Evolutionary conservation across 2,888 invertebrate genomes (phyloP).

Genomic region (Drosophila recens): DNA sequence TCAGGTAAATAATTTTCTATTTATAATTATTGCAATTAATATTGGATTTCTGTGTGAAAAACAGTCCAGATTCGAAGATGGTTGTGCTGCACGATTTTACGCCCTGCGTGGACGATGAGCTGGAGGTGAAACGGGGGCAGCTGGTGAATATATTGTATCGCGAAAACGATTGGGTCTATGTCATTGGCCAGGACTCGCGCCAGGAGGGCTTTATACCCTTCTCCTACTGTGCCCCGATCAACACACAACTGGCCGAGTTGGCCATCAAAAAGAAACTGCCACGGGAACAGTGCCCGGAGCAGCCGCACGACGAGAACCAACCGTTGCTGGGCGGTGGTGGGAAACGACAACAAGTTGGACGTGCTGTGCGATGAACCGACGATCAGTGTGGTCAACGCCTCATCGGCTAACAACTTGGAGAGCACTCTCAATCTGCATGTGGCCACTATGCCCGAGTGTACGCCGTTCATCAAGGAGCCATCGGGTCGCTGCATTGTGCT

Average conservation of each 20-base stretch:
- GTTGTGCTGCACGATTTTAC: slow-evolving; percentile 97
- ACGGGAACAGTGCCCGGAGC: slow-evolving; percentile 86
- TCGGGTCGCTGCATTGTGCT: slow-evolving; percentile 96
- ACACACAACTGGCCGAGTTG: slow-evolving; percentile 91
- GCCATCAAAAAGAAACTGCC: slow-evolving; percentile 95
- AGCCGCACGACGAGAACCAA: slow-evolving; percentile 72
- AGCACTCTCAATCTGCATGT: slow-evolving; percentile 41
- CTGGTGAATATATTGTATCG: slow-evolving; percentile 97
- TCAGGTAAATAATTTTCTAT: slow-evolving; percentile 79
- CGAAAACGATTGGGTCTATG: slow-evolving; percentile 99
- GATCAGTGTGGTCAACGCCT: slow-evolving; percentile 34
- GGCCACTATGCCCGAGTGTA: slow-evolving; percentile 87
- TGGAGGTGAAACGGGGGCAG: slow-evolving; percentile 95
- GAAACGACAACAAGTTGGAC: slow-evolving; percentile 72
- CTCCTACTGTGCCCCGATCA: slow-evolving; percentile 95
- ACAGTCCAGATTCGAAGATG: slow-evolving; percentile 96
- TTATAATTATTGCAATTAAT: background rate
- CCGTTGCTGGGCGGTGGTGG: slow-evolving; percentile 65
- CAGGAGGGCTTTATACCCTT: slow-evolving; percentile 98
- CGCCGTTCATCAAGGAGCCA: slow-evolving; percentile 92
- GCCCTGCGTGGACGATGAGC: slow-evolving; percentile 97
- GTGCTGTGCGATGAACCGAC: slow-evolving; percentile 81
- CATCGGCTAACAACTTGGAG: slow-evolving; percentile 84
- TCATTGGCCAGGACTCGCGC: slow-evolving; percentile 94
- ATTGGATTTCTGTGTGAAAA: background rate